Percentiles rank a stretch among this genome's conserved stretches.
Evolutionary conservation across 2,888 invertebrate species (phyloP).

Genomic region (Rhamphomyia laevipes): DNA sequence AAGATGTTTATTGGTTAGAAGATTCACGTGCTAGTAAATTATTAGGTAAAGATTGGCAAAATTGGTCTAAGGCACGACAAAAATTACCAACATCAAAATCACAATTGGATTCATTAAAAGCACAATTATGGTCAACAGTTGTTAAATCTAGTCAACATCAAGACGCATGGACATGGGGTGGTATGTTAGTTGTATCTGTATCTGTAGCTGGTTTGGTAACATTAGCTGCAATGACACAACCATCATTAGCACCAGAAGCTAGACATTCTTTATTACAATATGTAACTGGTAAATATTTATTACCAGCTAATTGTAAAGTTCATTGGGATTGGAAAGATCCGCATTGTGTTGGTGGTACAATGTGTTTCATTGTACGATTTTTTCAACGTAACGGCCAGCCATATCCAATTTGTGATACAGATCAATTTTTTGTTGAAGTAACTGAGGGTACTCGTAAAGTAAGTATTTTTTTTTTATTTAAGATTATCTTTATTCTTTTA

Average conservation of each 20-base stretch:
- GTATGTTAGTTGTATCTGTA: conserved; percentile 82
- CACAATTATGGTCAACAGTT: conserved; percentile 74
- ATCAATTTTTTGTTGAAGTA: conserved; percentile 78
- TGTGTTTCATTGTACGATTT: conserved; percentile 83
- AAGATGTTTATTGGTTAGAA: conserved; percentile 84
- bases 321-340: conserved; percentile 86
- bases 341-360: conserved; percentile 77
- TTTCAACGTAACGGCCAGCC: conserved; percentile 88
- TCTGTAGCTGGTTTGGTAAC: conserved; percentile 82
- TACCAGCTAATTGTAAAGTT: conserved; percentile 74
- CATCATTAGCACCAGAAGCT: conserved; percentile 78
- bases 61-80: conserved; percentile 71
- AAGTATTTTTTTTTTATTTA: conserved; percentile 10
- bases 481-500: neutral
- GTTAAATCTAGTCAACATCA: conserved; percentile 77
- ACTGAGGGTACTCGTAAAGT: conserved; percentile 73
- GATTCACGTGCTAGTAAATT: conserved; percentile 66
- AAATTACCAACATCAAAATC: conserved; percentile 72
- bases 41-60: conserved; percentile 65
- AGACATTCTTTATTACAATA: conserved; percentile 81
- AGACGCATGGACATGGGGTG: conserved; percentile 87
- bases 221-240: conserved; percentile 83
- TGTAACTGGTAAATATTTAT: conserved; percentile 82
- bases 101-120: conserved; percentile 63
- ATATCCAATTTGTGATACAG: conserved; percentile 88